Percentiles rank a stretch among this genome's conserved stretches.
Conservation (phyloP, 2,113 vertebrate species). For the Odobenus rosmarus region DNA sequence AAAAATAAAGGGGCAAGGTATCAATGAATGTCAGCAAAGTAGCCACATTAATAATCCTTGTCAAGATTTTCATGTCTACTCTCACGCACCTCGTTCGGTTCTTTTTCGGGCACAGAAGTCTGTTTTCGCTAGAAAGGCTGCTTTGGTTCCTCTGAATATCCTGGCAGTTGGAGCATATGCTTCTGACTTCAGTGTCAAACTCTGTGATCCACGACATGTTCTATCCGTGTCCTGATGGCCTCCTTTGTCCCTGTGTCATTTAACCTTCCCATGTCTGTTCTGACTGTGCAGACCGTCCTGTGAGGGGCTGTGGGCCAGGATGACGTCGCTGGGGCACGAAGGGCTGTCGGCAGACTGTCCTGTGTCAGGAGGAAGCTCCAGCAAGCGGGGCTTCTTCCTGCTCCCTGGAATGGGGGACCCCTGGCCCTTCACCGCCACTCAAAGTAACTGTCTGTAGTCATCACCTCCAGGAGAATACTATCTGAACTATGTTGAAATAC, state of each 20-base stretch:
- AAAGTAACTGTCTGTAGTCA: fast-evolving
- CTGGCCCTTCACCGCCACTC: too few relatives aligned
- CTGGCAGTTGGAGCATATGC: too few relatives aligned
- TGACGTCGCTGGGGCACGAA: fast-evolving
- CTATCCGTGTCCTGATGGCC: fast-evolving
- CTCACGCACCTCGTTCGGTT: fast-evolving
- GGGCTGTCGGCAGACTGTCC: neutral
- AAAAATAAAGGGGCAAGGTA: too few relatives aligned
- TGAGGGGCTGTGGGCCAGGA: neutral
- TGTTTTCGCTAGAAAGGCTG: constrained; percentile 75
- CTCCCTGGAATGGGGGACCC: neutral
- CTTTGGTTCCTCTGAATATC: constrained; percentile 77
- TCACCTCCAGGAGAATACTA: neutral
- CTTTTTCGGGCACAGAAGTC: constrained; percentile 64
- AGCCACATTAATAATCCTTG: too few relatives aligned
- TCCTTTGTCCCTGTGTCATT: neutral
- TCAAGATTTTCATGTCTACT: neutral
- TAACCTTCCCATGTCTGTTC: too few relatives aligned
- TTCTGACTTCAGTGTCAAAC: fast-evolving
- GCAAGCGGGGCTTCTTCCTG: neutral
- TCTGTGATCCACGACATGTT: neutral
- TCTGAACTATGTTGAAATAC: too few relatives aligned
- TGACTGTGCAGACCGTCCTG: fast-evolving
- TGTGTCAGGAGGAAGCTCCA: neutral
- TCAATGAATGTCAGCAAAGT: neutral